phyloP scores from a whole-genome alignment of 2,888 invertebrate species.

The Physocephala rufipes region DNA sequence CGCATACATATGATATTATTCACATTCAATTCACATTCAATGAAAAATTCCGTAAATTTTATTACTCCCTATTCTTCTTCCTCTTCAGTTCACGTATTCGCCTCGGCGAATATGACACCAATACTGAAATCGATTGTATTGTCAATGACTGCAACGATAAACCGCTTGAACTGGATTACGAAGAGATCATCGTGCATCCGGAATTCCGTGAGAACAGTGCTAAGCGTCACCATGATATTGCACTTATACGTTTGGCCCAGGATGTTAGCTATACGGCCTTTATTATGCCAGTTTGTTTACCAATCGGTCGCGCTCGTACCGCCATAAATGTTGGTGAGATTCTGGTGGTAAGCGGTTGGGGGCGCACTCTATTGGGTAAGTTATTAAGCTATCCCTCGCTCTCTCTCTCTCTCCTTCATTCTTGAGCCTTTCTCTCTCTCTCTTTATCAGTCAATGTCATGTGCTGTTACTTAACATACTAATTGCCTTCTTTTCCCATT shows the following conservation, averaged over 20 bases:
- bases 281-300: conserved; percentile 72
- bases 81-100: conserved; percentile 53
- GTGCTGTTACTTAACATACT: conserved; percentile 2
- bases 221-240: conserved; percentile 77
- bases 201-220: conserved; percentile 69
- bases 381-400: not conserved
- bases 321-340: conserved; percentile 60
- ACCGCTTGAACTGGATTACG: conserved; percentile 71
- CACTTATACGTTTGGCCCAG: conserved; percentile 71
- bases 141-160: conserved; percentile 70
- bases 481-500: not conserved
- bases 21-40: conserved; percentile 3
- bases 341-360: conserved; percentile 73
- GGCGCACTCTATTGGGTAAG: conserved; percentile 67
- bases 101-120: conserved; percentile 62
- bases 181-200: conserved; percentile 73
- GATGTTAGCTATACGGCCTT: conserved; percentile 70
- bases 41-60: not conserved
- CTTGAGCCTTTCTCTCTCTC: not conserved
- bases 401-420: not conserved
- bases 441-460: not conserved
- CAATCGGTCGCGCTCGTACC: conserved; percentile 59
- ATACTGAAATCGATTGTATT: conserved; percentile 62
- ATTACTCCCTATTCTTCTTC: not conserved
- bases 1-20: not conserved